These are phyloP conservation scores for Drosophila recens DNA, from an alignment of 2,888 invertebrate species.

Conservation along the genomic window DNA sequence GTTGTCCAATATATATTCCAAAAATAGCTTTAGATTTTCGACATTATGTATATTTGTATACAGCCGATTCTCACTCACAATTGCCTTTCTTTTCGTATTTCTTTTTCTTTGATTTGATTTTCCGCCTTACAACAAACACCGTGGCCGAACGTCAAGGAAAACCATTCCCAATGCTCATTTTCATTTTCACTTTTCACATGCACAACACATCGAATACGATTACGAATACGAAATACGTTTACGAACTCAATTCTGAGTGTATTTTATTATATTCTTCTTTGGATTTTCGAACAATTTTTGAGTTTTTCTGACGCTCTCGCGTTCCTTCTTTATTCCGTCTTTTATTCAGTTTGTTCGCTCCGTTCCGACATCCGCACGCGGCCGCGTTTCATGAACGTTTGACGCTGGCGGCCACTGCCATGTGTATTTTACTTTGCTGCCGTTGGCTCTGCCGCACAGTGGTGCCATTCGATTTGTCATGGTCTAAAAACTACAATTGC, in stretches of 20 bases:
- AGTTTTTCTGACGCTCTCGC: slow-evolving; percentile 34
- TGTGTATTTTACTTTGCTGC: slow-evolving; percentile 75
- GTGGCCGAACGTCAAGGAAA: slow-evolving; percentile 69
- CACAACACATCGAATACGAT: slow-evolving; percentile 40
- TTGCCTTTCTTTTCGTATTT: slow-evolving; percentile 66
- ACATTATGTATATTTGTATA: slow-evolving; percentile 64
- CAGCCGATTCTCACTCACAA: slow-evolving; percentile 64
- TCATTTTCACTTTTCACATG: slow-evolving; percentile 76
- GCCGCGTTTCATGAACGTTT: slow-evolving; percentile 82
- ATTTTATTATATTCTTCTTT: slow-evolving; percentile 25
- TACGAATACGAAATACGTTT: slow-evolving; percentile 30
- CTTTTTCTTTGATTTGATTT: slow-evolving; percentile 48
- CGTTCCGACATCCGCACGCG: slow-evolving; percentile 77
- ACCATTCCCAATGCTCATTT: slow-evolving; percentile 75
- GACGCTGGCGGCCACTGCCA: slow-evolving; percentile 64
- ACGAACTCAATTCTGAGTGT: slow-evolving; percentile 40
- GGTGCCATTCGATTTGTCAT: slow-evolving; percentile 4
- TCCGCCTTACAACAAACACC: slow-evolving; percentile 64
- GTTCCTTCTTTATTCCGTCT: not conserved
- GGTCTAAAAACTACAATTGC: too few species aligned
- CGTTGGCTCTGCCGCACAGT: slow-evolving; percentile 51
- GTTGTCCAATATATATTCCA: slow-evolving; percentile 75
- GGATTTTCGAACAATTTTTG: slow-evolving; percentile 52
- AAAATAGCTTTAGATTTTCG: slow-evolving; percentile 78
- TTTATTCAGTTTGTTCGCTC: slow-evolving; percentile 19